phyloP scores from a whole-genome alignment of 2,797 vertebrate species.

The Dromococcyx pavoninus region DNA sequence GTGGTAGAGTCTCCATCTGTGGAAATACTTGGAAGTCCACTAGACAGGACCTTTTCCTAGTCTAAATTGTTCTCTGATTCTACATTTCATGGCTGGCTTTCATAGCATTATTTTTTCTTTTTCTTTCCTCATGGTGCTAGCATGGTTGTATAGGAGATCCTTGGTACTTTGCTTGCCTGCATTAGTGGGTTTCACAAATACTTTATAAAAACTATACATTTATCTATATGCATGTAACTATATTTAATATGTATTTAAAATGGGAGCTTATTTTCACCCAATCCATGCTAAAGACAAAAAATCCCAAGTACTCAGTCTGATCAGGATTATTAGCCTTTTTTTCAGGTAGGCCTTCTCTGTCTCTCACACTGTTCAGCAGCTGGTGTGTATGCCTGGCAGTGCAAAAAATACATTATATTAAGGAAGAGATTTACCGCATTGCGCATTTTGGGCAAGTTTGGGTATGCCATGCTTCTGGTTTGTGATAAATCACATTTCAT shows the following conservation, averaged over 20 bases:
- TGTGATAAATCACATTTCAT: background rate
- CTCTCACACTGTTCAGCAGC: background rate
- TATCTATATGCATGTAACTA: too few relatives aligned
- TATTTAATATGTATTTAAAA: background rate
- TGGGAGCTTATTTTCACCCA: background rate
- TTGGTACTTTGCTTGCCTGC: background rate
- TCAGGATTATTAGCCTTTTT: background rate
- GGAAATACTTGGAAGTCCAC: background rate
- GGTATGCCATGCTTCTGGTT: background rate
- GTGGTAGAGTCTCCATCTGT: background rate
- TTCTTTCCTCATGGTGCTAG: background rate
- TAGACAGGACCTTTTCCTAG: background rate
- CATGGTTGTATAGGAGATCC: background rate
- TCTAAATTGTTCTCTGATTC: background rate
- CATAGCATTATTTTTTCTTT: background rate
- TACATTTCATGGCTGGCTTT: background rate
- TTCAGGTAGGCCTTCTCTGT: background rate
- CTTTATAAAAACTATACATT: fast-evolving
- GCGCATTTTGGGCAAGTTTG: background rate
- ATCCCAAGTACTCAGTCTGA: background rate
- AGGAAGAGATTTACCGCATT: background rate
- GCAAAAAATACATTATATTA: background rate
- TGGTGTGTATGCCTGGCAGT: background rate
- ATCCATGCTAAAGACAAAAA: background rate
- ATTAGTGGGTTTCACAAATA: background rate